Conservation (phyloP, 2,797 vertebrate genomes). For the Emys orbicularis region DNA sequence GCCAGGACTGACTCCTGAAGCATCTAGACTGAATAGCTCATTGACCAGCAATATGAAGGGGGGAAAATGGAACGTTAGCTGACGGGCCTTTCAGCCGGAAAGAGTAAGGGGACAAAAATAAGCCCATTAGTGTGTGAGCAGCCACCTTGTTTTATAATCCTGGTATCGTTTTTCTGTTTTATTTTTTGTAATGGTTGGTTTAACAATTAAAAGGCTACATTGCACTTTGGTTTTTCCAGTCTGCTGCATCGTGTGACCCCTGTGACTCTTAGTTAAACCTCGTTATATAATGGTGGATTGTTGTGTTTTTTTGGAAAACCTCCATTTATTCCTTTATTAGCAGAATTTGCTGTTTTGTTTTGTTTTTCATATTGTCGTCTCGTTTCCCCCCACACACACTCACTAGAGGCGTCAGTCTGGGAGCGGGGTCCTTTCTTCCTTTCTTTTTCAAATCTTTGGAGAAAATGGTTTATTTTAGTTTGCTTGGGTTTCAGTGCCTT, state of each 20-base stretch:
- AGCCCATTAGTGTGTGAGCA: neutral
- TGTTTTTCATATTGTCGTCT: constrained; percentile 15
- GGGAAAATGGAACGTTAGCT: neutral
- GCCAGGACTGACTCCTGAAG: neutral
- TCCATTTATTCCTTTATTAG: constrained; percentile 75
- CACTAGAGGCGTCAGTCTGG: constrained; percentile 51
- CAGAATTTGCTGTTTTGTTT: constrained; percentile 69
- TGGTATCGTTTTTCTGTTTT: neutral
- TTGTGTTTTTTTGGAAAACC: constrained; percentile 70
- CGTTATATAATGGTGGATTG: constrained; percentile 35
- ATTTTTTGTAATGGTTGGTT: constrained; percentile 26
- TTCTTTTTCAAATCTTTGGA: neutral
- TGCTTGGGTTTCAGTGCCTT: constrained; percentile 64
- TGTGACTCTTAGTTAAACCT: constrained; percentile 38
- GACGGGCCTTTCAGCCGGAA: neutral
- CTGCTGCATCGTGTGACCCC: constrained; percentile 45
- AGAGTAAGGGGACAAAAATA: neutral
- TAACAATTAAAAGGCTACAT: constrained; percentile 49
- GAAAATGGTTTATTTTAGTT: constrained; percentile 75
- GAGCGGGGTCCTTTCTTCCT: constrained; percentile 55
- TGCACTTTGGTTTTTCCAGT: constrained; percentile 62
- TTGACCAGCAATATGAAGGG: rapidly evolving
- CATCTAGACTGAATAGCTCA: neutral
- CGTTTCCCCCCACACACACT: neutral
- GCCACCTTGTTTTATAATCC: neutral